Percentiles rank a stretch among this genome's conserved stretches.
Evolutionary conservation across 2,113 vertebrate species (phyloP).

Genomic region (Micromys minutus): DNA sequence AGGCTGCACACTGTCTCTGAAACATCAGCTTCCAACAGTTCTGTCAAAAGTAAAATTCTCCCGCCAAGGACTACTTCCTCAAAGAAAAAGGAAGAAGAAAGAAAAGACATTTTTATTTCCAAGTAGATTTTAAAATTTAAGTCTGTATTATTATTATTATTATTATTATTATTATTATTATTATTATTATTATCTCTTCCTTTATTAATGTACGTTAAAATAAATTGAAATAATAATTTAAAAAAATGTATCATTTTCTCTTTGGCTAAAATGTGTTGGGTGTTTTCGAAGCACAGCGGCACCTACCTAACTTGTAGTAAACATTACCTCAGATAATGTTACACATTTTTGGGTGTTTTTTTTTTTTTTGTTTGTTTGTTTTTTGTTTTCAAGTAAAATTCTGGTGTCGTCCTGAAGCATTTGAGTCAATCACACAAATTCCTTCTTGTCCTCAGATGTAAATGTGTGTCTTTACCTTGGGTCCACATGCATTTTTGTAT

Average conservation of each 20-base stretch:
- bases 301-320: not conserved
- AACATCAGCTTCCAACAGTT: conserved; percentile 43
- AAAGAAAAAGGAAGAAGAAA: not conserved
- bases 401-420: not conserved
- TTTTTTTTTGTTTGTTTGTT: too few relatives aligned
- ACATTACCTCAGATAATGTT: not conserved
- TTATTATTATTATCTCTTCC: too few relatives aligned
- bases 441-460: not conserved
- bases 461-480: not conserved
- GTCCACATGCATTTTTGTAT: not conserved
- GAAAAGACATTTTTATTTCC: not conserved
- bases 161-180: too few relatives aligned
- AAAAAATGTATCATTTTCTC: conserved; percentile 31
- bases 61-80: not conserved
- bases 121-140: conserved; percentile 49
- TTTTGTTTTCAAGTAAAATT: too few relatives aligned
- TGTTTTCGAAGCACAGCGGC: not conserved
- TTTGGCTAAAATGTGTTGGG: not conserved
- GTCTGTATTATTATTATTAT: too few relatives aligned
- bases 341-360: too few relatives aligned
- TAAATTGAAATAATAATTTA: conserved; percentile 55
- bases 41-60: conserved; percentile 39
- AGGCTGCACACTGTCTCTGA: not conserved
- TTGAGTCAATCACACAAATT: not conserved
- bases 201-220: conserved; percentile 3